Evolutionary conservation across 1,140 invertebrate species (phyloP), one percentile per base, ranked within the genome.

Genomic region (Temnothorax curvispinosus): DNA sequence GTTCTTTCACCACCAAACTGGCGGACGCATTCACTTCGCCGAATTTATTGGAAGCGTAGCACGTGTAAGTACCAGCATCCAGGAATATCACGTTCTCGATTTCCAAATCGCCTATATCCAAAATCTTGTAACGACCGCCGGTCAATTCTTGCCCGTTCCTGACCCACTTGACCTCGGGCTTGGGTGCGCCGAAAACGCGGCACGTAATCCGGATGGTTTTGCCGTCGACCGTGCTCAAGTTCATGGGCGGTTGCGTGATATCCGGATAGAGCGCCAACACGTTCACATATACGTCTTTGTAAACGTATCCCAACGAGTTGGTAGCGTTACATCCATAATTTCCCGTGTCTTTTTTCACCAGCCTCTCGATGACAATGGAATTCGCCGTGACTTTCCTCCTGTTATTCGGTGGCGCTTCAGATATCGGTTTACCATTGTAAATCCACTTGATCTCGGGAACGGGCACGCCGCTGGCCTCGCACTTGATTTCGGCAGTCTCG

Each of bases 251-350:
- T 92, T 98, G 97, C 15, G 97, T 97, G 82, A 99, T 99, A 93
- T 98, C 98, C 27, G 99, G 99, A 50, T 98, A 97, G 74, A 99
- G 96, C 15, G 98, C 98, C 89, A 99, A 96, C 8, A 99, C 99
- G 96, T 99, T 99, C 7, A 99, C 97, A 93, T 98, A 99, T 60
- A 99, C 98, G 96, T 99, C 99, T 93, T 99, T 98, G 95, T 99
- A 99, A 15, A 99, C 98, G 95, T 99, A 99, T 47, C 99, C 99
- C 89, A 99, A 96, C n/a, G 97, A 98, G 94, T 99, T 99, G 85
- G 99, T 99, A 0, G 99, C 99, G 96, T 99, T 99, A 95, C 99
- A 99, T 67, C 99, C 99, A 93, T 99, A 99, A 95, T 99, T 99
- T 84, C 98, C 99, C 7, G 99, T 99, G 94, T 99, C 99, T 58